Percentiles rank a stretch among this genome's conserved stretches.
Evolutionary conservation across 2,888 invertebrate species (phyloP).

Genomic region (Drosophila pseudotalamancana): DNA sequence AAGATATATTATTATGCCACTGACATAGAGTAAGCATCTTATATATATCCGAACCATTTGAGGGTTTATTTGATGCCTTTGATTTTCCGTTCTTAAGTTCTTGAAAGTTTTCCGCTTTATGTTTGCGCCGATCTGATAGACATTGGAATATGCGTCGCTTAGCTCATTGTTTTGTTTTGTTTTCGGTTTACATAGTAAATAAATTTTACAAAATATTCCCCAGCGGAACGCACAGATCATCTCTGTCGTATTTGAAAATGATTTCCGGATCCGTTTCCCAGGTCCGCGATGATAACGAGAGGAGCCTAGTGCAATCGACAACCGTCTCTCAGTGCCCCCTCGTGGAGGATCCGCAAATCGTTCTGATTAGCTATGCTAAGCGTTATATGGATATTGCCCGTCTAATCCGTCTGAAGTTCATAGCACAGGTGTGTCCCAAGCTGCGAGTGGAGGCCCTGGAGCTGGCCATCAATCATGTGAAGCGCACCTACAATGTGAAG

Average conservation of each 20-base stretch:
- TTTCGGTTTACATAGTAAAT: not conserved
- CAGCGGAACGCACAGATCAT: not conserved
- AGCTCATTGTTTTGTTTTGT: not conserved
- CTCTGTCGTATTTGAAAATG: conserved; percentile 12
- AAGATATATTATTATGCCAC: too few relatives aligned
- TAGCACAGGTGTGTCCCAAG: conserved; percentile 62
- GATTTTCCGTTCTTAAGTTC: not conserved
- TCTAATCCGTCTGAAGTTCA: conserved; percentile 54
- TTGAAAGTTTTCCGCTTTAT: not conserved
- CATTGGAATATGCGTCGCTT: not conserved
- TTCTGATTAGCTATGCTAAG: conserved; percentile 49
- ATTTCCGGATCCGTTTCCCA: conserved; percentile 29
- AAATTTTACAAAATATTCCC: not conserved
- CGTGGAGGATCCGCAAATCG: conserved; percentile 36
- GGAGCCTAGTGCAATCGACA: not conserved
- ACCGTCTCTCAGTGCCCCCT: conserved; percentile 2
- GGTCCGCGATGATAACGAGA: conserved; percentile 1
- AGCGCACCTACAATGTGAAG: conserved; percentile 58
- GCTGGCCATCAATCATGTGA: conserved; percentile 59
- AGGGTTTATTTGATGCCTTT: not conserved
- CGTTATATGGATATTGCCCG: conserved; percentile 53
- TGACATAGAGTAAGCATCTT: too few relatives aligned
- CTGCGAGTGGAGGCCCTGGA: conserved; percentile 55
- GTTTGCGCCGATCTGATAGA: not conserved
- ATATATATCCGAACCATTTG: too few relatives aligned